Base-by-base conservation (phyloP, 1,140 invertebrate genomes). In the Zaprionus capensis region DNA sequence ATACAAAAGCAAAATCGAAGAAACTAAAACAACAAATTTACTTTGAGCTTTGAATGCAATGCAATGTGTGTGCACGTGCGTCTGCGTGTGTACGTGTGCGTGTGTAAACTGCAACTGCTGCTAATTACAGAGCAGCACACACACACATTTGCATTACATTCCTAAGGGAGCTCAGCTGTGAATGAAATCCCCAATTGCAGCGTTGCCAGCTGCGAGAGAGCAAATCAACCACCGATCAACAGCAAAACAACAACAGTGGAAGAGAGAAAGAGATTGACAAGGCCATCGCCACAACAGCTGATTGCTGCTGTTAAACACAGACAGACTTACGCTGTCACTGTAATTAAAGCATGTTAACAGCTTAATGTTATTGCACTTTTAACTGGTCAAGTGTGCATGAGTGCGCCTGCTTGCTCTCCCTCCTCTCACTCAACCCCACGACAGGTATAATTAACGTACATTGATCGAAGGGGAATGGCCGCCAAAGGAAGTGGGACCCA, bases 311-410 rank as follows among this genome's bases (percentile, higher is more conserved):
- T 28, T 44, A 46, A 24, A 26, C 26, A 28, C 22, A 64, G 6
- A 53, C 46, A 63, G 7, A 67, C 24, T 11, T 3, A 51, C 17
- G 49, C 38, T 14, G 51, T n/a, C 17, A 51, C 53, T 28, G 22
- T 28, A 46, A 26, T 9, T 22, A 17, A 59, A 14, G 53, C 31
- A 53, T 20, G 34, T 46, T 24, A 34, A 56, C 26, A 34, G 55
- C 28, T 31, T 7, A 46, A 62, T 68, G 71, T 74, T 74, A 58
- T 56, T 70, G 72, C 72, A 75, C 59, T 75, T 74, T 69, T 20
- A 74, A 69, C 65, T 69, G 65, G 63, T 31, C 41, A 22, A 51
- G 46, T 51, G 46, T 22, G 46, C 7, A 15, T 41, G 14, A 5
- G 15, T 46, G 44, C 11, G 17, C 12, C 20, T 51, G 11, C 46